Percentiles rank a stretch among this genome's conserved stretches.
These are phyloP conservation scores for Cyaniris semiargus DNA, from an alignment of 2,888 invertebrate species.

Conservation along the genomic window DNA sequence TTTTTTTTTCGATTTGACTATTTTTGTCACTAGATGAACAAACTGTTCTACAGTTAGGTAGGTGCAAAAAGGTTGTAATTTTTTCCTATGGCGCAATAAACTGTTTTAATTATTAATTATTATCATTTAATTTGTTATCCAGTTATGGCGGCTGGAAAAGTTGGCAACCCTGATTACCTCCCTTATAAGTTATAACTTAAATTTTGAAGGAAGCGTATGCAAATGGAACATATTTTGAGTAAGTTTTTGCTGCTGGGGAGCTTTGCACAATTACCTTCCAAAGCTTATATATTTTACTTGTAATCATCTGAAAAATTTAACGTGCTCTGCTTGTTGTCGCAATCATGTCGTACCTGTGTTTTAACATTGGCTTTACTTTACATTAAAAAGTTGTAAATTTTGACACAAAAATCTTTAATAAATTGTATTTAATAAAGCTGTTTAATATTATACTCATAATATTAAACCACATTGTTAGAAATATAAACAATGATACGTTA, in stretches of 20 bases:
- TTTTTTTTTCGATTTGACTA: no score
- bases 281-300: not conserved
- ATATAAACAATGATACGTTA: not conserved
- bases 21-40: no score
- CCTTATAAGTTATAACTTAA: not conserved
- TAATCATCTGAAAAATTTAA: not conserved
- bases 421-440: no score
- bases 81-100: no score
- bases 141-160: no score
- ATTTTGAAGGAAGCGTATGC: not conserved
- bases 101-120: no score
- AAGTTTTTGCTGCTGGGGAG: not conserved
- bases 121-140: no score
- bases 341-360: not conserved
- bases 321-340: not conserved
- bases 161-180: no score
- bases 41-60: no score
- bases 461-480: not conserved
- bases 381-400: not conserved
- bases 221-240: not conserved
- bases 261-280: not conserved
- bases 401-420: not conserved
- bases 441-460: not conserved
- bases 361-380: not conserved
- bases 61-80: no score